Evolutionary conservation across 1,140 invertebrate genomes (phyloP), one percentile per base, ranked within the genome.

Genomic region (Leptestheria dahalacensis): DNA sequence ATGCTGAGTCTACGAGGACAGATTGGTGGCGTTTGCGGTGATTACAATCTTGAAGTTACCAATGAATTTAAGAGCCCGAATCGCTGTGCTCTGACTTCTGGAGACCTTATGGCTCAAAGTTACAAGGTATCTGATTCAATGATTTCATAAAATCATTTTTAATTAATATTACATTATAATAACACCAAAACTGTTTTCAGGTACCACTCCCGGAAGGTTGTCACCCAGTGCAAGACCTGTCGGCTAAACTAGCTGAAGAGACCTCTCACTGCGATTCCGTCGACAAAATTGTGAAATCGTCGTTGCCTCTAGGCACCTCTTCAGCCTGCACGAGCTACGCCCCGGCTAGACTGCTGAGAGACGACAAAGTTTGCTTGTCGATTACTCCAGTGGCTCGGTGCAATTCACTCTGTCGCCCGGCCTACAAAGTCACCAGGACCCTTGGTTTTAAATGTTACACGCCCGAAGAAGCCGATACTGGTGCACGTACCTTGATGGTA

Each of bases 111-210:
- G 56, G 56, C 56, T 20, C n/a, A 29, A 15, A 48, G 41, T 23
- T 57, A 24, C 23, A 57, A 26, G 56, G 56, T 57, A 55, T 23
- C 15, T 53, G 33, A 41, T 41, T 41, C 33, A 41, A n/a, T n/a
- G n/a, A n/a, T n/a, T 41, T 15, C 33, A 41, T 15, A 6, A 41
- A 9, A 41, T 9, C 33, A 15, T 41, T 41, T 41, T 15, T 6
- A 41, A 41, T 6, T 41, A 9, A 41, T 9, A 41, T 9, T 9
- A 41, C 15, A 41, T 41, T 41, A 9, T 41, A n/a, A n/a, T n/a
- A n/a, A n/a, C n/a, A n/a, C n/a, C n/a, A n/a, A n/a, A n/a, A n/a
- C n/a, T 15, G 6, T 41, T 15, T 41, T 6, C 33, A 41, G 33
- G 6, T 41, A 15, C 15, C 33, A 15, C 6, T 15, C 15, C 33